Conservation (phyloP, 2,797 vertebrate genomes). For the Lophius americanus region DNA sequence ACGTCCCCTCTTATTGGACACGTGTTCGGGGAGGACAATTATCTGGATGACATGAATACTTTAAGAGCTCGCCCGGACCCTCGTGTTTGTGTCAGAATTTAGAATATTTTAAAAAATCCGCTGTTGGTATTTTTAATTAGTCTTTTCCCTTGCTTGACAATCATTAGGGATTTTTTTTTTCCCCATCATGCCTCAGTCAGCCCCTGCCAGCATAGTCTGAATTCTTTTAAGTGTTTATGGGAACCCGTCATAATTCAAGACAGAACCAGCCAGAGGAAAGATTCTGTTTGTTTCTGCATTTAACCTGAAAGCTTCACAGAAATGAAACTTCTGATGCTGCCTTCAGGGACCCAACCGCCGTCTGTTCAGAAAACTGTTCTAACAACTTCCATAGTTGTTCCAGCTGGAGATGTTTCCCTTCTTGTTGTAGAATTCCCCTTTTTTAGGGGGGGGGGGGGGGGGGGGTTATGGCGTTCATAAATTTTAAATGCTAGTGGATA, state of each 20-base stretch:
- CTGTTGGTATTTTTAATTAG: constrained; percentile 23
- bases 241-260: constrained; percentile 17
- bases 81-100: constrained; percentile 21
- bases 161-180: not conserved
- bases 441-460: too few relatives aligned
- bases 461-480: too few relatives aligned
- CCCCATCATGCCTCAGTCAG: not conserved
- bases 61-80: constrained; percentile 9
- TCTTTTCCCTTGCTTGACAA: constrained; percentile 20
- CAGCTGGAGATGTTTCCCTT: too few relatives aligned
- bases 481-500: too few relatives aligned
- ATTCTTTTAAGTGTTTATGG: constrained; percentile 4
- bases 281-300: constrained; percentile 9
- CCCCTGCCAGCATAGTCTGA: constrained; percentile 7
- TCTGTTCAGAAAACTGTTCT: constrained; percentile 15
- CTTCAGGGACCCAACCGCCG: constrained; percentile 11
- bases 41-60: constrained; percentile 26
- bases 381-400: too few relatives aligned
- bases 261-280: not conserved
- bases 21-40: constrained; percentile 8
- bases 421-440: too few relatives aligned
- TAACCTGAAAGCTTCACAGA: constrained; percentile 23
- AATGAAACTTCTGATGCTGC: not conserved
- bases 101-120: constrained; percentile 25
- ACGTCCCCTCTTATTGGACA: constrained; percentile 3